A percentile compares a stretch with the other conserved stretches of the same genome.
Conservation (phyloP, 2,113 vertebrate species). For the Datnioides undecimradiatus region DNA sequence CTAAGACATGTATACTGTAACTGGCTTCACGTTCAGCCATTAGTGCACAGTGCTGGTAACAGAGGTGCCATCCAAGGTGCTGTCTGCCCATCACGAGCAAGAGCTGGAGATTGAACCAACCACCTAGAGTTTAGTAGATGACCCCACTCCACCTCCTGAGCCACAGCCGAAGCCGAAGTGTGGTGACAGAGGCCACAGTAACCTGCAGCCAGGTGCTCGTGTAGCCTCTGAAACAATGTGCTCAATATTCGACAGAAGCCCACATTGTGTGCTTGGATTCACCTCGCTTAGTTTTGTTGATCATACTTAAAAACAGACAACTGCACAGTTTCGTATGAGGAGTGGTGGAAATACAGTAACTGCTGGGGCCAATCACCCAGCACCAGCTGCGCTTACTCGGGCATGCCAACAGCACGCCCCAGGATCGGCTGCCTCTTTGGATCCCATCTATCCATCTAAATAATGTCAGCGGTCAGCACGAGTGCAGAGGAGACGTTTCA, state of each 20-base stretch:
- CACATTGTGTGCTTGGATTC: conserved; percentile 6
- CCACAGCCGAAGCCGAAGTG: not conserved
- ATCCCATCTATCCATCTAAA: conserved; percentile 44
- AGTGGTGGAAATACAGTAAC: not conserved
- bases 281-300: not conserved
- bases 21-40: not conserved
- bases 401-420: conserved; percentile 45
- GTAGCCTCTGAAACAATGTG: not conserved
- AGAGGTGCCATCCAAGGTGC: too few species aligned
- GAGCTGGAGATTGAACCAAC: not conserved
- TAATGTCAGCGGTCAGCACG: conserved; percentile 61
- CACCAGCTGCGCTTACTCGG: conserved; percentile 36
- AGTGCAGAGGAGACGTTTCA: conserved; percentile 42
- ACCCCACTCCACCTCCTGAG: not conserved
- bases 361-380: conserved; percentile 32
- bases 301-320: not conserved
- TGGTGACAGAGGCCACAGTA: not conserved
- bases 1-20: not conserved
- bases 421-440: conserved; percentile 49
- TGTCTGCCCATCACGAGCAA: not conserved
- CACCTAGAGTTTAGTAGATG: not conserved
- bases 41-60: too few species aligned
- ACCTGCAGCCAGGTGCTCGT: not conserved
- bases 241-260: not conserved
- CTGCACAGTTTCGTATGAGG: not conserved